These are phyloP conservation scores for Cheilosia scutellata DNA, from an alignment of 2,888 invertebrate genomes.

Conservation along the genomic window DNA sequence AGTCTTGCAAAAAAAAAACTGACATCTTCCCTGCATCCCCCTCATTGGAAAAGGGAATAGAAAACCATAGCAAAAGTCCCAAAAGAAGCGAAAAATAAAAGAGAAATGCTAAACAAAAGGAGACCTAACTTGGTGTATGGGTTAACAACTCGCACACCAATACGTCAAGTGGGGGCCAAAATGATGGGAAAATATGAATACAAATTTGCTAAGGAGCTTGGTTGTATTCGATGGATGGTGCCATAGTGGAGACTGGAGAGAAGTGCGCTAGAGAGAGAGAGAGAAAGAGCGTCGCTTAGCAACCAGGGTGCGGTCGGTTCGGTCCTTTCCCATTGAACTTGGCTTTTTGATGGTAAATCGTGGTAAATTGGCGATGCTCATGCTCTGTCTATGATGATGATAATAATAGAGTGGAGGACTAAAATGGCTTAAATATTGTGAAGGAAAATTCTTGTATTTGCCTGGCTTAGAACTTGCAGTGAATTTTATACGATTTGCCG, in stretches of 20 bases:
- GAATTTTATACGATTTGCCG: too few species aligned
- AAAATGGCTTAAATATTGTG: not conserved
- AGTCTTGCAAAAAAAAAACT: not conserved
- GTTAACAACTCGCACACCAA: conserved; percentile 3
- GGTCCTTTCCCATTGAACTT: conserved; percentile 69
- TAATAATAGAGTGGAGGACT: too few species aligned
- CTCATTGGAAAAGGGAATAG: not conserved
- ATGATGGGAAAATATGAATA: not conserved
- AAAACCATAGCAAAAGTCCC: conserved; percentile 13
- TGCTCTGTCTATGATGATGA: conserved; percentile 9
- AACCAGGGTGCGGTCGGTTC: conserved; percentile 75
- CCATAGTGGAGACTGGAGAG: conserved; percentile 1
- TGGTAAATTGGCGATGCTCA: not conserved
- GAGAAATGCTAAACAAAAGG: conserved; percentile 59
- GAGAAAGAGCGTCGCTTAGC: conserved; percentile 73
- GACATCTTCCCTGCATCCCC: not conserved
- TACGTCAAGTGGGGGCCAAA: conserved; percentile 12
- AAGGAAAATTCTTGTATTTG: not conserved
- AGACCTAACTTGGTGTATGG: conserved; percentile 24
- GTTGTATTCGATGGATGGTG: not conserved
- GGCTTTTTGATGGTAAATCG: conserved; percentile 42
- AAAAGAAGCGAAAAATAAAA: conserved; percentile 23
- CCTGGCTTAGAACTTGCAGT: too few species aligned
- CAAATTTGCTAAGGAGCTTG: not conserved
- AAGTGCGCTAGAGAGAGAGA: conserved; percentile 12